Conservation (phyloP, 2,888 invertebrate species). For the Eupelmus urozonus region DNA sequence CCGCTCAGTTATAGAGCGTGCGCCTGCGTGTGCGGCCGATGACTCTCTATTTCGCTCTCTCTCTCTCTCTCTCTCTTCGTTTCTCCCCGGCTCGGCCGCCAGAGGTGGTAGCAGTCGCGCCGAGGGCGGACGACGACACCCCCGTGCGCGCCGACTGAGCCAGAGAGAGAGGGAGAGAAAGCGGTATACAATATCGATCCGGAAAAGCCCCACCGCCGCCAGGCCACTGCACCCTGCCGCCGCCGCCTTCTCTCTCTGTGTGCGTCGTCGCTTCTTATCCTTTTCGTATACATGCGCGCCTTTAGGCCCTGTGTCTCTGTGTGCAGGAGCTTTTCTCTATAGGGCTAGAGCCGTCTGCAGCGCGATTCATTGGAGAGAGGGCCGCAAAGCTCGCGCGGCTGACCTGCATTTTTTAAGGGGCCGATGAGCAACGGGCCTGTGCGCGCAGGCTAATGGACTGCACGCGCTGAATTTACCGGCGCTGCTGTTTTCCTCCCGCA, state of each 20-base stretch:
- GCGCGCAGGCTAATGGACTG: too few species aligned
- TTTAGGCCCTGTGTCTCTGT: too few species aligned
- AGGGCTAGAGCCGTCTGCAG: too few species aligned
- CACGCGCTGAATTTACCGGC: too few species aligned
- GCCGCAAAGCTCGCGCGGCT: too few species aligned
- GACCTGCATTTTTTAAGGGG: too few species aligned
- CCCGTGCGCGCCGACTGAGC: not conserved
- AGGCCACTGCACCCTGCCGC: constrained; percentile 74
- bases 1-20: not conserved
- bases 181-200: constrained; percentile 74
- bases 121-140: constrained; percentile 47
- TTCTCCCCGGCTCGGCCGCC: constrained; percentile 66
- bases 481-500: too few species aligned
- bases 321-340: not conserved
- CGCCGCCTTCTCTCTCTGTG: constrained; percentile 54
- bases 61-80: too few species aligned
- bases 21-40: constrained; percentile 58
- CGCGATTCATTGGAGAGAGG: too few species aligned
- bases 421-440: too few species aligned
- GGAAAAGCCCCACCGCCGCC: constrained; percentile 59
- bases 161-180: not conserved
- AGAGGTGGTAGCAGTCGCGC: constrained; percentile 68
- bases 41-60: constrained; percentile 38
- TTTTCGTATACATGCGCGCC: too few species aligned
- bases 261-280: constrained; percentile 66